phyloP scores from a whole-genome alignment of 2,113 vertebrate species.

The Boleophthalmus pectinirostris region DNA sequence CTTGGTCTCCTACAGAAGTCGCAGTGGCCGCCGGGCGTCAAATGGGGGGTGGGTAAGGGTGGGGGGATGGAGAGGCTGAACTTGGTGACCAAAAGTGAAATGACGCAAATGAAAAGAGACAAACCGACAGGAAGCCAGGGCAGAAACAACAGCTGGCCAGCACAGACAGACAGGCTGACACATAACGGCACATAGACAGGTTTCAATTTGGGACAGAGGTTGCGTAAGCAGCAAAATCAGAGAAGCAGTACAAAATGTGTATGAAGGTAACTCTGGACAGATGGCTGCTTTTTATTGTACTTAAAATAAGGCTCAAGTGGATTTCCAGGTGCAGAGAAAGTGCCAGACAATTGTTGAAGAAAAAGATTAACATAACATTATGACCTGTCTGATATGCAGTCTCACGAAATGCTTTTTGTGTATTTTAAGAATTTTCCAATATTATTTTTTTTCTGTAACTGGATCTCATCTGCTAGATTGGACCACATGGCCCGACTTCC shows the following conservation, averaged over 20 bases:
- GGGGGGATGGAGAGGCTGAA: constrained; percentile 35
- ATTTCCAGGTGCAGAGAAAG: neutral
- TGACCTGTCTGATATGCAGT: neutral
- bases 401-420: neutral
- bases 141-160: constrained; percentile 47
- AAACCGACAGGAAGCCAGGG: constrained; percentile 43
- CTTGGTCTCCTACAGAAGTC: constrained; percentile 45
- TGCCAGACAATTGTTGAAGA: neutral
- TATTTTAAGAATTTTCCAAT: neutral
- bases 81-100: constrained; percentile 62
- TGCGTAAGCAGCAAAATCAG: constrained; percentile 50
- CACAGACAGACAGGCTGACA: constrained; percentile 29
- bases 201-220: constrained; percentile 52
- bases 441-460: neutral
- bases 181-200: constrained; percentile 44
- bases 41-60: constrained; percentile 33
- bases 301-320: neutral
- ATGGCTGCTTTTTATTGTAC: constrained; percentile 13
- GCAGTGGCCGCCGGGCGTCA: constrained; percentile 55
- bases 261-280: constrained; percentile 20
- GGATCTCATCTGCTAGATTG: neutral
- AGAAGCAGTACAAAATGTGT: constrained; percentile 46
- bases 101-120: constrained; percentile 66
- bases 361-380: neutral
- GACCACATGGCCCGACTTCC: neutral